Evolutionary conservation across 2,113 vertebrate species (phyloP).

Genomic region (Megaceryle maxima): DNA sequence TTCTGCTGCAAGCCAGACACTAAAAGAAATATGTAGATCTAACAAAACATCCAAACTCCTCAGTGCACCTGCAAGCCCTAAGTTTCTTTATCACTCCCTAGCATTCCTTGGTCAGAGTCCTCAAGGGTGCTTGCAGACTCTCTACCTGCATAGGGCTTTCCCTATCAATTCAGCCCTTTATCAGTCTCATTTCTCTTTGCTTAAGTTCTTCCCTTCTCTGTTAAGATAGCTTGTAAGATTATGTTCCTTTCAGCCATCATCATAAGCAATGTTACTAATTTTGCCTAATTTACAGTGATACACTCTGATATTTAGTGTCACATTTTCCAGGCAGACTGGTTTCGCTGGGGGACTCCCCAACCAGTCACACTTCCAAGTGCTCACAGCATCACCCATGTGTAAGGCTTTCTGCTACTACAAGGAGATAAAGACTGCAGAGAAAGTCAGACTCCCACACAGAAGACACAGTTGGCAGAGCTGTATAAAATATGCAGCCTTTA

Average conservation of each 20-base stretch:
- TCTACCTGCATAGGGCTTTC: slow-evolving; percentile 1
- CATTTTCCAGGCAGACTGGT: neutral
- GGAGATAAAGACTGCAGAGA: neutral
- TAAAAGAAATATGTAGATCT: slow-evolving; percentile 22
- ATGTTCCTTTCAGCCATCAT: neutral
- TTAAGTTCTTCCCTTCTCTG: neutral
- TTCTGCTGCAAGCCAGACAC: slow-evolving; percentile 37
- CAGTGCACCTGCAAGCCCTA: slow-evolving; percentile 24
- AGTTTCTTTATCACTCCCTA: neutral
- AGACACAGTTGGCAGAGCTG: neutral
- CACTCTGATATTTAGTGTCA: neutral
- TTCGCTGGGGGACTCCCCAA: neutral
- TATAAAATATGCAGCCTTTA: neutral
- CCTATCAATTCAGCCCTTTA: neutral
- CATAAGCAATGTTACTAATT: fast-evolving
- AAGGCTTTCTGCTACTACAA: neutral
- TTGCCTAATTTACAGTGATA: neutral
- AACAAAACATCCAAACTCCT: neutral
- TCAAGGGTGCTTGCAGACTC: neutral
- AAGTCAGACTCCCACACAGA: neutral
- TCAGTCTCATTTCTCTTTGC: neutral
- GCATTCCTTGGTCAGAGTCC: slow-evolving; percentile 21
- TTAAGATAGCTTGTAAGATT: neutral
- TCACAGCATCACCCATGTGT: neutral
- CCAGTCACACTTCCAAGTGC: neutral